Percentiles rank a stretch among this genome's conserved stretches.
Conservation (phyloP, 2,797 vertebrate genomes). For the Myotis daubentonii region DNA sequence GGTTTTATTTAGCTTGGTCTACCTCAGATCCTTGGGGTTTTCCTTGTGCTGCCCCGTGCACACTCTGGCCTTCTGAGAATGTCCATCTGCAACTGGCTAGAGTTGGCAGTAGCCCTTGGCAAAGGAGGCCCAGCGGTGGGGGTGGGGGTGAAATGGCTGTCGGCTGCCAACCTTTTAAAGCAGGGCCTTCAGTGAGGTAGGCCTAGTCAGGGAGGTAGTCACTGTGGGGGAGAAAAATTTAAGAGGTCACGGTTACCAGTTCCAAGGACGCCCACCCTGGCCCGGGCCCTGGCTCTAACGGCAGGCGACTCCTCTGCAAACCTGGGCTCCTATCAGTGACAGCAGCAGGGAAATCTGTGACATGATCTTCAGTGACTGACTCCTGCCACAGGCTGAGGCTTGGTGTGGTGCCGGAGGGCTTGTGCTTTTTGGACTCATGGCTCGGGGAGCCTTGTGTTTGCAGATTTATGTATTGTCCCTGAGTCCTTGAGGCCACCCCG, state of each 20-base stretch:
- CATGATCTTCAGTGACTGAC: neutral
- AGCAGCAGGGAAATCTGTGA: neutral
- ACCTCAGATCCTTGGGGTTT: neutral
- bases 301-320: neutral
- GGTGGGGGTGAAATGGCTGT: neutral
- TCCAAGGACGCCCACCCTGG: neutral
- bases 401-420: neutral
- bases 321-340: neutral
- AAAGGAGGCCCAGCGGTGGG: neutral
- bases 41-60: neutral
- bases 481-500: neutral
- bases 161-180: neutral
- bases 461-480: neutral
- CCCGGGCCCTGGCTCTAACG: neutral
- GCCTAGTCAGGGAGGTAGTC: neutral
- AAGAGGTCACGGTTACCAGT: neutral
- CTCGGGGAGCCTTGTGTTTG: neutral
- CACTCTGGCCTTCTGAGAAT: conserved; percentile 18
- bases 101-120: neutral
- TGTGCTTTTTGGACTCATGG: neutral
- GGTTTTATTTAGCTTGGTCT: neutral
- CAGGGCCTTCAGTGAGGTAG: neutral
- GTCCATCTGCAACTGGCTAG: neutral
- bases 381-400: neutral
- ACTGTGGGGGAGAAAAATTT: neutral